These are phyloP conservation scores for Piscicola geometra DNA, from an alignment of 2,888 invertebrate species.

Conservation along the genomic window DNA sequence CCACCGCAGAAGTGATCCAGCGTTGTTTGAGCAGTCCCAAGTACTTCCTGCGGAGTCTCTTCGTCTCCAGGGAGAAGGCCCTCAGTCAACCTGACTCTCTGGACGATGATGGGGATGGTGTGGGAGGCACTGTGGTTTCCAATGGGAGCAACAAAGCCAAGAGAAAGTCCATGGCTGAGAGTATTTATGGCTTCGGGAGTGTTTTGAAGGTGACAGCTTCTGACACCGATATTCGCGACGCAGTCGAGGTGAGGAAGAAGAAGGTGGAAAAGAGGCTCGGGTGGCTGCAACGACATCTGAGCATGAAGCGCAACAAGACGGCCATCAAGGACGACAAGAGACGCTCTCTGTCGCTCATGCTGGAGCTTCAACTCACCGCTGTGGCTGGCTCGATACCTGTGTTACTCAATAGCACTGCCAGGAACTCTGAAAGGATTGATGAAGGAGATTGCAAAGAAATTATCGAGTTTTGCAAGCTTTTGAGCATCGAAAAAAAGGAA, in stretches of 20 bases:
- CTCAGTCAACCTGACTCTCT: constrained; percentile 61
- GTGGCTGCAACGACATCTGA: constrained; percentile 43
- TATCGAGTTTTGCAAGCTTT: too few relatives aligned
- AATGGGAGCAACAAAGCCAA: neutral
- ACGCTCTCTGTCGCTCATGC: constrained; percentile 5
- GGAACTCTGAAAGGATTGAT: too few relatives aligned
- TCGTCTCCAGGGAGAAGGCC: constrained; percentile 55
- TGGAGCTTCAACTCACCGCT: constrained; percentile 31
- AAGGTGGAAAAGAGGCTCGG: constrained; percentile 32
- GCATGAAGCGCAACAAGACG: constrained; percentile 40
- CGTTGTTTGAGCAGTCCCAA: constrained; percentile 58
- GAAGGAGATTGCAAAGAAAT: too few relatives aligned
- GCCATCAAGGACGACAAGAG: neutral
- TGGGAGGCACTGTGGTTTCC: neutral
- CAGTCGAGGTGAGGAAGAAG: neutral
- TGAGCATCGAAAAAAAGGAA: neutral
- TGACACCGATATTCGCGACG: neutral
- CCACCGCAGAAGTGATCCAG: constrained; percentile 69
- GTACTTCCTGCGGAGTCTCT: constrained; percentile 47
- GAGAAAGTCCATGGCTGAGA: neutral
- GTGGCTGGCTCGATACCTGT: constrained; percentile 30
- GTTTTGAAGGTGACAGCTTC: neutral
- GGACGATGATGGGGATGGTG: constrained; percentile 9
- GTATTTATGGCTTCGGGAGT: too few relatives aligned
- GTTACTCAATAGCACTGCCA: constrained; percentile 26